Evolutionary conservation across 2,113 vertebrate genomes (phyloP).

Genomic region (Silurus asotus): DNA sequence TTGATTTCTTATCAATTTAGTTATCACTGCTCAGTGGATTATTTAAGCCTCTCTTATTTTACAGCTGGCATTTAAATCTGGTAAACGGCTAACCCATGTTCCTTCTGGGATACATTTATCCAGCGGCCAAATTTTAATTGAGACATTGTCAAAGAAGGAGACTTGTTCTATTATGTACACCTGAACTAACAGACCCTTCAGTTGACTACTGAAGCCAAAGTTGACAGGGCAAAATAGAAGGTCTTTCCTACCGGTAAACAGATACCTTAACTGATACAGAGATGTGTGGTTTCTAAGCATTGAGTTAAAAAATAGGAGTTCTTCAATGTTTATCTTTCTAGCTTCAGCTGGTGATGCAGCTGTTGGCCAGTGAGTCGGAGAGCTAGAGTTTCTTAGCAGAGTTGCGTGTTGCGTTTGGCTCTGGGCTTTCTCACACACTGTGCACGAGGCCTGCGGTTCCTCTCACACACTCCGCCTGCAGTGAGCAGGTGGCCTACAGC

Average conservation of each 20-base stretch:
- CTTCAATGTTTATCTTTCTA: background rate
- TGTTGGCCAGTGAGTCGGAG: background rate
- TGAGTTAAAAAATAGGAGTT: background rate
- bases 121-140: background rate
- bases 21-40: background rate
- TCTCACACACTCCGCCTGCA: constrained; percentile 54
- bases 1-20: background rate
- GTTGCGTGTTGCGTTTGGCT: constrained; percentile 9
- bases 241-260: no score
- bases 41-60: background rate
- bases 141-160: constrained; percentile 9
- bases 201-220: background rate
- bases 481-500: constrained; percentile 67
- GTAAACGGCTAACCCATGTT: constrained; percentile 5
- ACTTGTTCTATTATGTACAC: background rate
- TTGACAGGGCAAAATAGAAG: background rate
- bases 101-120: background rate
- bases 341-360: background rate
- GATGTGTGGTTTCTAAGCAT: background rate
- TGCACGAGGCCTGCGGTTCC: constrained; percentile 18
- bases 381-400: constrained; percentile 11
- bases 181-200: background rate
- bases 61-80: constrained; percentile 6
- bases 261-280: background rate
- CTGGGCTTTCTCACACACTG: constrained; percentile 33